phyloP scores from a whole-genome alignment of 2,113 vertebrate genomes.

The Stomatorhinus ivindoensis region DNA sequence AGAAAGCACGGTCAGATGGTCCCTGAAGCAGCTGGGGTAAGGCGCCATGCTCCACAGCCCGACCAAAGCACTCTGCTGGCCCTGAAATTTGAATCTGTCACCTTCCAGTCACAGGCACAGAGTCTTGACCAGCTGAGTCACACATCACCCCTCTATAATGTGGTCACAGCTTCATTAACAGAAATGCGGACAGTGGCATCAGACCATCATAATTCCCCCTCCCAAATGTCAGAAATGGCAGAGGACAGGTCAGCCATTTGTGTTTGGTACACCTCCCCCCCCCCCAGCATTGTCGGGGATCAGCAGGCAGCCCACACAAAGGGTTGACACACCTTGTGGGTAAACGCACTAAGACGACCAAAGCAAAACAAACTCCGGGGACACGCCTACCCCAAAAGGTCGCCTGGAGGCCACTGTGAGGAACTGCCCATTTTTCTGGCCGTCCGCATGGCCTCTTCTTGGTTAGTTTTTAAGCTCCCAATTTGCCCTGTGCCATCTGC shows the following conservation, averaged over 20 bases:
- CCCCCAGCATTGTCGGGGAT: conserved; percentile 35
- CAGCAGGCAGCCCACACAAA: conserved; percentile 22
- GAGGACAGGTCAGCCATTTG: not conserved
- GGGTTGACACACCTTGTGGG: not conserved
- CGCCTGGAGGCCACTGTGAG: not conserved
- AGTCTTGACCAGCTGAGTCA: not conserved
- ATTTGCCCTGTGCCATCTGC: not conserved
- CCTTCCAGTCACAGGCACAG: not conserved
- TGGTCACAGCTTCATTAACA: too few relatives aligned
- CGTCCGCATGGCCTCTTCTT: not conserved
- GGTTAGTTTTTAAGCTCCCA: not conserved
- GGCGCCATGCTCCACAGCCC: not conserved
- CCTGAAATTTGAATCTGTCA: not conserved
- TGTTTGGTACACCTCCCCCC: conserved; percentile 11
- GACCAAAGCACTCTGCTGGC: not conserved
- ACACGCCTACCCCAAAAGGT: not conserved
- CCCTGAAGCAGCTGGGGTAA: not conserved
- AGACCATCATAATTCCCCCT: not conserved
- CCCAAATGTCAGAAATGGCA: not conserved
- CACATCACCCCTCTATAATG: not conserved
- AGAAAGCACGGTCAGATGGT: not conserved
- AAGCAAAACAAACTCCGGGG: not conserved
- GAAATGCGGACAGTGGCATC: not conserved
- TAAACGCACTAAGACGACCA: not conserved
- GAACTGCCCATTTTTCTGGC: not conserved